Percentiles rank a stretch among this genome's conserved stretches.
Conservation (phyloP, 2,113 vertebrate genomes). For the Antechinus stuartii region DNA sequence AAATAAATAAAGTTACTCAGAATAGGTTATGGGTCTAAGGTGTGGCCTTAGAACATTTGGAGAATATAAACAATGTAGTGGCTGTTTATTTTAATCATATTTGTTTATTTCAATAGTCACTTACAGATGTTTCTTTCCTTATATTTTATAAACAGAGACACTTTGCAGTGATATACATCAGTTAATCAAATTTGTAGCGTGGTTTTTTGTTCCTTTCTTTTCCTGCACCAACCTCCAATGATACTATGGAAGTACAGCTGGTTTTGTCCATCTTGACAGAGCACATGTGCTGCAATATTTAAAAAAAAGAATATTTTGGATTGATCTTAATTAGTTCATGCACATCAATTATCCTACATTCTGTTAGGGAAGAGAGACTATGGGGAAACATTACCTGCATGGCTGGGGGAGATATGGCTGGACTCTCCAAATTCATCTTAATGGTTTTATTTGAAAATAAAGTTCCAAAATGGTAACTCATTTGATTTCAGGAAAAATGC, state of each 20-base stretch:
- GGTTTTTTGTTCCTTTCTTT: constrained; percentile 27
- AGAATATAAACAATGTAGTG: constrained; percentile 14
- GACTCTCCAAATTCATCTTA: constrained; percentile 71
- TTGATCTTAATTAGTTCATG: constrained; percentile 57
- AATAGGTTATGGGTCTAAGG: neutral
- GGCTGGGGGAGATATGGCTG: constrained; percentile 47
- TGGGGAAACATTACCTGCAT: neutral
- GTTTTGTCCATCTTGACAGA: constrained; percentile 52
- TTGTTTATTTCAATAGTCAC: neutral
- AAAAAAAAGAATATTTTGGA: constrained; percentile 50
- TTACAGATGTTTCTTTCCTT: constrained; percentile 36
- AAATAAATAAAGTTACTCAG: neutral
- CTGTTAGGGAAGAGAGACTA: neutral
- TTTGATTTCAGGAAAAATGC: constrained; percentile 49
- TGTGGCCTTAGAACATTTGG: constrained; percentile 21
- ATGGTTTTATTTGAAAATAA: constrained; percentile 64
- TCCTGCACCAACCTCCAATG: neutral
- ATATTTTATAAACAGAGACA: constrained; percentile 33
- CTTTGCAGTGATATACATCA: neutral
- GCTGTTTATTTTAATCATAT: neutral
- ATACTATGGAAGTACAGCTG: constrained; percentile 7
- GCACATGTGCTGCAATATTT: constrained; percentile 27
- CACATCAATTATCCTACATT: constrained; percentile 47
- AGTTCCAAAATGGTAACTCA: constrained; percentile 58
- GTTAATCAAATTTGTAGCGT: constrained; percentile 52